These are phyloP conservation scores for Drosophila anomelani DNA, from an alignment of 2,888 invertebrate genomes.

Conservation along the genomic window DNA sequence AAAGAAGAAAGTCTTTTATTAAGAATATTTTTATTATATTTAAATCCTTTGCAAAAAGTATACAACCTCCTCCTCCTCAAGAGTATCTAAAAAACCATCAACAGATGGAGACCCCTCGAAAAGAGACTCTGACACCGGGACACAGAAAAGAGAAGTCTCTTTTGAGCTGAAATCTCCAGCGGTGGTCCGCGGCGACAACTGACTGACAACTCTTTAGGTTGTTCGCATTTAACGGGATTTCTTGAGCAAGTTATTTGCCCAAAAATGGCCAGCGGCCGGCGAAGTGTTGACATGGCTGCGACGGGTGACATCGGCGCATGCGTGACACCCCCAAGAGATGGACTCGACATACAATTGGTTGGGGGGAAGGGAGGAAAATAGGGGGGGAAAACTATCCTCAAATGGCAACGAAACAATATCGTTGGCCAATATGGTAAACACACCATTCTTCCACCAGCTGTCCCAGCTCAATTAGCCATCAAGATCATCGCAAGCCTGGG, in stretches of 20 bases:
- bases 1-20: too few species aligned
- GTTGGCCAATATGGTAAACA: slow-evolving; percentile 44
- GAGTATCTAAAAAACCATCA: slow-evolving; percentile 13
- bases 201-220: slow-evolving; percentile 76
- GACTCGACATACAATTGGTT: not conserved
- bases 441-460: slow-evolving; percentile 22
- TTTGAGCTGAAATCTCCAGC: slow-evolving; percentile 43
- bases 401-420: slow-evolving; percentile 1
- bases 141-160: slow-evolving; percentile 11
- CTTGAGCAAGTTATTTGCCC: slow-evolving; percentile 74
- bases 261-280: slow-evolving; percentile 69
- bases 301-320: slow-evolving; percentile 76
- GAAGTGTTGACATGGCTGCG: slow-evolving; percentile 54
- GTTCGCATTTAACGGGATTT: slow-evolving; percentile 43
- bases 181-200: slow-evolving; percentile 70
- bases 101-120: slow-evolving; percentile 15
- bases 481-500: slow-evolving; percentile 35
- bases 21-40: not conserved
- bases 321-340: slow-evolving; percentile 65
- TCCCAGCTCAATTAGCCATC: slow-evolving; percentile 52
- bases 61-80: not conserved
- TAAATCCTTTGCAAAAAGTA: not conserved
- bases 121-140: slow-evolving; percentile 17
- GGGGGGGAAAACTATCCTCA: slow-evolving; percentile 3
- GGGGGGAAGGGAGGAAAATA: not conserved